phyloP scores from a whole-genome alignment of 2,888 invertebrate species.

The Agrenia bidenticulata region DNA sequence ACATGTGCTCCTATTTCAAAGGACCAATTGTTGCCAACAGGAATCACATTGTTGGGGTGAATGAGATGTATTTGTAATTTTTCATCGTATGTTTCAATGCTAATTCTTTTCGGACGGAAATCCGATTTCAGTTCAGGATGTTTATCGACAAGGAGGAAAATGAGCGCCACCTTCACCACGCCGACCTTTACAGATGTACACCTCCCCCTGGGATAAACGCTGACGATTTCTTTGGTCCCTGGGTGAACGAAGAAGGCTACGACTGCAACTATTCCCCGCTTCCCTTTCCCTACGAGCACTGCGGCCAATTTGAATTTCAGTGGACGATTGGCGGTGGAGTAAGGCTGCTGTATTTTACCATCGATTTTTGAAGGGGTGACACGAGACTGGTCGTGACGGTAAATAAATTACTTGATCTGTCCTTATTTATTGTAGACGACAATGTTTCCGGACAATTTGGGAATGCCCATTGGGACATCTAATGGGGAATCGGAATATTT shows the following conservation, averaged over 20 bases:
- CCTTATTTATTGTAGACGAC: constrained; percentile 69
- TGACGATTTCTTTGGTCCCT: not conserved
- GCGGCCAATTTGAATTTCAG: no score
- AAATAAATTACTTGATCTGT: no score
- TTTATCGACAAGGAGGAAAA: not conserved
- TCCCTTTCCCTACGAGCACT: no score
- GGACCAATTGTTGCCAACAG: constrained; percentile 68
- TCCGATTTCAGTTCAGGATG: constrained; percentile 18
- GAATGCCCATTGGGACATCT: constrained; percentile 69
- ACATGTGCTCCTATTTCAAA: constrained; percentile 86
- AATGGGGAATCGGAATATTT: constrained; percentile 66
- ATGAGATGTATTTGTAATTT: no score
- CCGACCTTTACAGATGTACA: constrained; percentile 13
- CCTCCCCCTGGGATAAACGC: constrained; percentile 3
- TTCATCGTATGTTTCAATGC: no score
- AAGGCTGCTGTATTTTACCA: no score
- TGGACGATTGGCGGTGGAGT: no score
- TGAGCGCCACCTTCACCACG: not conserved
- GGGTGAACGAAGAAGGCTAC: no score
- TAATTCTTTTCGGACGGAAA: not conserved
- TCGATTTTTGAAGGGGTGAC: no score
- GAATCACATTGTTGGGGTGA: constrained; percentile 75
- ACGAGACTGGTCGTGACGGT: no score
- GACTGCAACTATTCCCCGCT: no score
- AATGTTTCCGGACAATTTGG: constrained; percentile 72